Conservation (phyloP, 2,888 invertebrate genomes). For the Drosophila parthenogenetica region DNA sequence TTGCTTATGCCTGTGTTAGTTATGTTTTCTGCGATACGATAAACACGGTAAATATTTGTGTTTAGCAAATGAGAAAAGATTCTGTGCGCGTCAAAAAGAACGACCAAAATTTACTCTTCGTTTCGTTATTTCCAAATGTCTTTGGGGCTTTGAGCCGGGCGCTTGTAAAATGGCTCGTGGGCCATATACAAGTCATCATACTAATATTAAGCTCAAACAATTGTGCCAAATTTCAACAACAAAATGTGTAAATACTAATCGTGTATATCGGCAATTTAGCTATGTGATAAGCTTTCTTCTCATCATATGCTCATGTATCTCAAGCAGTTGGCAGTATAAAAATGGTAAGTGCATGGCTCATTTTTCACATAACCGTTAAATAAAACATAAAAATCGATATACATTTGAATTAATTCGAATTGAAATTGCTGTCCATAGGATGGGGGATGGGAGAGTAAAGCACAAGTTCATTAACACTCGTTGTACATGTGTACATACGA, state of each 20-base stretch:
- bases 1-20: conserved; percentile 4
- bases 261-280: conserved; percentile 5
- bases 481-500: conserved; percentile 15
- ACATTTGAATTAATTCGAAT: conserved; percentile 45
- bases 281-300: conserved; percentile 56
- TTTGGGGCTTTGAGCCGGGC: conserved; percentile 37
- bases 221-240: conserved; percentile 53
- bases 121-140: conserved; percentile 57
- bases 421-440: neutral
- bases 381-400: conserved; percentile 34
- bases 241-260: conserved; percentile 37
- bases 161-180: conserved; percentile 67
- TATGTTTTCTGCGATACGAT: conserved; percentile 30
- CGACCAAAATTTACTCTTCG: conserved; percentile 11
- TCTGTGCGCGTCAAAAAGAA: conserved; percentile 13
- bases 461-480: conserved; percentile 55
- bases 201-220: conserved; percentile 57
- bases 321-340: conserved; percentile 64
- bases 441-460: conserved; percentile 2
- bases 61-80: conserved; percentile 37
- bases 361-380: neutral
- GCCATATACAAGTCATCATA: conserved; percentile 54
- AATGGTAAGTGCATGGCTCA: conserved; percentile 59
- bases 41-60: conserved; percentile 33
- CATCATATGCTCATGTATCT: conserved; percentile 57